Conservation (phyloP, 1,140 invertebrate genomes). For the Whitmania pigra region DNA sequence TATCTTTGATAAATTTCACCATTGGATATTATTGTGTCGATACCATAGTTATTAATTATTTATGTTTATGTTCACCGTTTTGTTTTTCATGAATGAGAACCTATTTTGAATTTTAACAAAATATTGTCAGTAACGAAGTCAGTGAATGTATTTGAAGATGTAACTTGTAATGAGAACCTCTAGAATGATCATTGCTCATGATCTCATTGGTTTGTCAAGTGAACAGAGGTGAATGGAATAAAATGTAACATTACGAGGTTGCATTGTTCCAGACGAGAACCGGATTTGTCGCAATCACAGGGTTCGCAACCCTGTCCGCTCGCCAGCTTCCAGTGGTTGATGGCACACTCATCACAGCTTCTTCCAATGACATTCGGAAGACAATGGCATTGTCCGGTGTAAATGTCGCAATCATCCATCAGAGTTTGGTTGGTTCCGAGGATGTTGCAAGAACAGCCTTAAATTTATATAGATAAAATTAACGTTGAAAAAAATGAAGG, state of each 20-base stretch:
- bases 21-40: background rate
- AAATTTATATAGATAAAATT: background rate
- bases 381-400: conserved; percentile 85
- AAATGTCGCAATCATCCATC: conserved; percentile 64
- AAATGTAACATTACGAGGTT: conserved; percentile 45
- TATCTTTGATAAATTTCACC: background rate
- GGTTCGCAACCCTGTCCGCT: conserved; percentile 83
- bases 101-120: background rate
- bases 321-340: conserved; percentile 58
- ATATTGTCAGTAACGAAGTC: too few relatives aligned
- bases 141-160: too few relatives aligned
- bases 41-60: background rate
- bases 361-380: conserved; percentile 75
- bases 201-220: too few relatives aligned
- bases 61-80: too few relatives aligned
- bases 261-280: conserved; percentile 52
- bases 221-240: too few relatives aligned
- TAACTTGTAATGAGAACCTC: too few relatives aligned
- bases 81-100: background rate
- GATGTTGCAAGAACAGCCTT: conserved; percentile 67
- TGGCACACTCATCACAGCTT: conserved; percentile 52
- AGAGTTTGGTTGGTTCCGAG: conserved; percentile 65
- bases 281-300: conserved; percentile 70
- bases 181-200: too few relatives aligned
- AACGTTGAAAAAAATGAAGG: background rate